Evolutionary conservation across 1,140 invertebrate genomes (phyloP), one percentile per base, ranked within the genome.

Genomic region (Heterodera schachtii): DNA sequence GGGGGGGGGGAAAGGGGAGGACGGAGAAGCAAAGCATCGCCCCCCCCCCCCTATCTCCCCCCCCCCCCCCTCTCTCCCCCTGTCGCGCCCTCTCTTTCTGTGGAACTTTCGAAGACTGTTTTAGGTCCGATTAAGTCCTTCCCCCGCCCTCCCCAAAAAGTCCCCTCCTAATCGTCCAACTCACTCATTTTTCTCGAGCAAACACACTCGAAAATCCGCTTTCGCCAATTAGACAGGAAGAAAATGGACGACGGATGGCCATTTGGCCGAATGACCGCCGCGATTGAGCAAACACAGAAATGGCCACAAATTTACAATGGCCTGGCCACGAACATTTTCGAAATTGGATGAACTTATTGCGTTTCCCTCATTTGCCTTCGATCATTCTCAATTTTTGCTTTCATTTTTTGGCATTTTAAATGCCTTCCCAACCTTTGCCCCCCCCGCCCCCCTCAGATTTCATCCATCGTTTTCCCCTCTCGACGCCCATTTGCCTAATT

Each of bases 161-260:
- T 60, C 57, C 57, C 57, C 57, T 60, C 57, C 57, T 60, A 60
- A 60, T 60, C 57, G 57, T 60, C 57, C 57, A 60, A 60, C 57
- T 60, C 57, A 60, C 57, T 60, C 6, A 60, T 60, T 60, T 52
- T 60, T 60, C 57, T 19, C 57, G 57, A 16, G 57, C 57, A 60
- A 60, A 60, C 57, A 60, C 57, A 60, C 57, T 60, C 57, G 57
- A 60, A 19, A 60, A 60, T 60, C 57, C 57, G 57, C 57, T 60
- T 60, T 60, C 57, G 57, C 57, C 57, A 60, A 60, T 60, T 60
- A 60, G 57, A 60, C 57, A 60, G 57, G 57, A 60, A 60, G 57
- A 60, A 19, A 16, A 60, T 19, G 11, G 57, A 16, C 57, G 57
- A 19, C 13, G 57, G 57, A 60, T 60, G 57, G 57, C 13, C 57